Evolutionary conservation across 2,113 vertebrate genomes (phyloP).

Genomic region (Nerophis lumbriciformis): DNA sequence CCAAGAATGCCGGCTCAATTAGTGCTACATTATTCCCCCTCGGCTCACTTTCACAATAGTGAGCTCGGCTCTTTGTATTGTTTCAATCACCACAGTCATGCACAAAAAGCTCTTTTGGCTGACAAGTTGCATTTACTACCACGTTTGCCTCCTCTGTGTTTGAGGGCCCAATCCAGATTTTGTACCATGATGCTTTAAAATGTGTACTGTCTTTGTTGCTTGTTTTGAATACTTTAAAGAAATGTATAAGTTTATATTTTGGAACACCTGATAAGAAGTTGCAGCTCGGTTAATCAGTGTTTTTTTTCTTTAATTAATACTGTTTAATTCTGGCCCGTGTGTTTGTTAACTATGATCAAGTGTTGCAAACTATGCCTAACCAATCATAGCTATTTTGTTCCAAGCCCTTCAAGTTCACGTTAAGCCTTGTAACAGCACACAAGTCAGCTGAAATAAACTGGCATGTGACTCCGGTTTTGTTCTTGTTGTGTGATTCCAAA

Average conservation of each 20-base stretch:
- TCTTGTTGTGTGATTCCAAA: slow-evolving; percentile 27
- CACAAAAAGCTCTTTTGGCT: slow-evolving; percentile 56
- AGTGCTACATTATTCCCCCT: slow-evolving; percentile 63
- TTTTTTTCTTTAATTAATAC: too few species aligned
- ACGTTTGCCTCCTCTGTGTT: slow-evolving; percentile 26
- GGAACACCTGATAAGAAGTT: not conserved
- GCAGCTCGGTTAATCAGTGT: not conserved
- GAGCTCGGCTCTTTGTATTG: slow-evolving; percentile 59
- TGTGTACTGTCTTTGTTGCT: slow-evolving; percentile 13
- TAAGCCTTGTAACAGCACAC: slow-evolving; percentile 38
- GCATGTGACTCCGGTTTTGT: slow-evolving; percentile 34
- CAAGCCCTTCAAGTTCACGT: slow-evolving; percentile 24
- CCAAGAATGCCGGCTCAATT: slow-evolving; percentile 62
- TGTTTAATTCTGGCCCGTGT: slow-evolving; percentile 19
- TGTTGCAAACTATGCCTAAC: slow-evolving; percentile 43
- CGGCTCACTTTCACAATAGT: slow-evolving; percentile 64
- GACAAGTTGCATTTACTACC: slow-evolving; percentile 49
- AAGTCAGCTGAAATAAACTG: slow-evolving; percentile 54
- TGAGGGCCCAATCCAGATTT: slow-evolving; percentile 51
- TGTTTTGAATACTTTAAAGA: slow-evolving; percentile 21
- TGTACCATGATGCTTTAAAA: slow-evolving; percentile 56
- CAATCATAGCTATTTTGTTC: slow-evolving; percentile 38
- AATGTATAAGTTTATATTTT: slow-evolving; percentile 8
- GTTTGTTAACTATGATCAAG: slow-evolving; percentile 28
- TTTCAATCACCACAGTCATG: slow-evolving; percentile 60